A percentile compares a stretch with the other conserved stretches of the same genome.
Conservation (phyloP, 2,797 vertebrate genomes). For the Novumbra hubbsi region DNA sequence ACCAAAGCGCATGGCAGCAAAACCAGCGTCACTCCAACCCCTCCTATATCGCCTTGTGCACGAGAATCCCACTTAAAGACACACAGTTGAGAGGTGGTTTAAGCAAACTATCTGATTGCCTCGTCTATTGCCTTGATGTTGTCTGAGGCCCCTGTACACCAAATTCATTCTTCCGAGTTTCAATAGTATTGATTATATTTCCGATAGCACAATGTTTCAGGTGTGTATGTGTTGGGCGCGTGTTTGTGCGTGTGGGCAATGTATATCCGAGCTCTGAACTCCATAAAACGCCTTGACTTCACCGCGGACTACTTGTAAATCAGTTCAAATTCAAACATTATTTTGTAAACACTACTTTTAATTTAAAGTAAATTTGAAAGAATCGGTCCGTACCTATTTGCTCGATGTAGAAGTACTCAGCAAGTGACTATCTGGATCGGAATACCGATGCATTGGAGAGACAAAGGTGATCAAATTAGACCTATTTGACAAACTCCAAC, state of each 20-base stretch:
- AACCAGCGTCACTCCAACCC: slow-evolving; percentile 76
- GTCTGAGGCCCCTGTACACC: not conserved
- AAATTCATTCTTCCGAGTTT: too few species aligned
- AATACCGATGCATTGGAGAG: too few species aligned
- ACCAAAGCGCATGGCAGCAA: slow-evolving; percentile 74
- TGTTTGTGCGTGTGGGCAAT: not conserved
- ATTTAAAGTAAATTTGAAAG: too few species aligned
- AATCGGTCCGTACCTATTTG: too few species aligned
- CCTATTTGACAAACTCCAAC: too few species aligned
- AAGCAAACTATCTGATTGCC: not conserved
- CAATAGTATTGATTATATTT: too few species aligned
- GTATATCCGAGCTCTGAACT: not conserved
- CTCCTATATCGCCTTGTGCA: slow-evolving; percentile 70
- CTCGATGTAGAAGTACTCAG: too few species aligned
- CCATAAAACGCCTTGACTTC: not conserved
- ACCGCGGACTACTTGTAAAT: not conserved
- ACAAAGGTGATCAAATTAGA: slow-evolving; percentile 1
- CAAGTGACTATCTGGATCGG: too few species aligned
- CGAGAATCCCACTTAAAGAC: slow-evolving; percentile 79
- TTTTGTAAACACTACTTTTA: too few species aligned
- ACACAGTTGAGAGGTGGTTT: slow-evolving; percentile 52
- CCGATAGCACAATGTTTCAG: too few species aligned
- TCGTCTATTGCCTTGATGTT: not conserved
- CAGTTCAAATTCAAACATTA: too few species aligned
- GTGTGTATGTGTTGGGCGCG: not conserved